These are phyloP conservation scores for Himalopsyche phryganea DNA, from an alignment of 1,140 invertebrate genomes.

Conservation along the genomic window DNA sequence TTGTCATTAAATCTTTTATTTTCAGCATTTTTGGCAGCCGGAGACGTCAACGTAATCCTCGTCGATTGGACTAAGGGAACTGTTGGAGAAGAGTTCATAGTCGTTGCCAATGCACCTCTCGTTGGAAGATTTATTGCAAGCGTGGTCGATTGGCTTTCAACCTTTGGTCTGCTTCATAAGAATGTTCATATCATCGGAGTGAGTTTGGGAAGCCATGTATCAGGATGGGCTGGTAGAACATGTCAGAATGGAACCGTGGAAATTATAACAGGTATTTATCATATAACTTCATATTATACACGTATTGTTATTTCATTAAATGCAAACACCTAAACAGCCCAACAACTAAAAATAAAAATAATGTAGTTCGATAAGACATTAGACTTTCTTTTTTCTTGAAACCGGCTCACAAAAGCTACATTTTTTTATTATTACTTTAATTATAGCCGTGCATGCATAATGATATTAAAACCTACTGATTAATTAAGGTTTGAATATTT, in stretches of 20 bases:
- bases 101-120: conserved; percentile 42
- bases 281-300: no score
- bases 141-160: conserved; percentile 36
- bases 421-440: no score
- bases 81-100: conserved; percentile 35
- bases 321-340: no score
- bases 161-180: conserved; percentile 38
- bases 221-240: conserved; percentile 67
- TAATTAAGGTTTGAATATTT: no score
- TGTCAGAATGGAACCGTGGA: conserved; percentile 13
- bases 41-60: conserved; percentile 35
- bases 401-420: no score
- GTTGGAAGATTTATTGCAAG: conserved; percentile 48
- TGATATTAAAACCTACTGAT: no score
- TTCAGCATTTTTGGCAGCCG: conserved; percentile 39
- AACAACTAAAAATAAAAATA: no score
- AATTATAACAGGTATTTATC: conserved; percentile 20
- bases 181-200: conserved; percentile 84
- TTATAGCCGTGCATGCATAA: no score
- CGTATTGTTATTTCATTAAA: no score
- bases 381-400: no score
- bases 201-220: conserved; percentile 82
- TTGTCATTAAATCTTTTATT: no score
- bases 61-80: conserved; percentile 28
- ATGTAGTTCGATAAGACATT: no score